These are phyloP conservation scores for Delichon dasypus DNA, from an alignment of 2,797 vertebrate genomes.

Conservation along the genomic window DNA sequence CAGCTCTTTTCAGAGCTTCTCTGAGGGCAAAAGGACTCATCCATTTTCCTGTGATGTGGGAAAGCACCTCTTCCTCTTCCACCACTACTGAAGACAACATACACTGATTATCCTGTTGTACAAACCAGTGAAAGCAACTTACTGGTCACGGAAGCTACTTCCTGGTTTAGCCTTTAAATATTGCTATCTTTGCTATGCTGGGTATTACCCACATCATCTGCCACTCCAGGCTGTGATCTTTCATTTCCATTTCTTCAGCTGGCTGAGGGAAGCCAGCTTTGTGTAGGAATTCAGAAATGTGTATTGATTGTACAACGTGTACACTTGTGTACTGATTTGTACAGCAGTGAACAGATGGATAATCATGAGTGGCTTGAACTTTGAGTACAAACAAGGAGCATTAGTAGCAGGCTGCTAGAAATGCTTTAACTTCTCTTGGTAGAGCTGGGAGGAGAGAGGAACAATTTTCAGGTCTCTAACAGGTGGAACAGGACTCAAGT, in stretches of 20 bases:
- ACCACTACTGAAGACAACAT: constrained; percentile 75
- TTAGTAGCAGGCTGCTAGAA: background rate
- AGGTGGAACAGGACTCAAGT: background rate
- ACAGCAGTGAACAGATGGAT: background rate
- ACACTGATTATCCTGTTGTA: constrained; percentile 80
- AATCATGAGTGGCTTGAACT: background rate
- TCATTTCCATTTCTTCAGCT: background rate
- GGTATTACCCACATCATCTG: background rate
- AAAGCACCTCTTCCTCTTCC: constrained; percentile 41
- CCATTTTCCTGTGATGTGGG: constrained; percentile 81
- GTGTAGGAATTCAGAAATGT: background rate
- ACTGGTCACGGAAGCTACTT: background rate
- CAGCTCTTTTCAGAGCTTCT: constrained; percentile 76
- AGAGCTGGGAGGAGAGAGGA: background rate
- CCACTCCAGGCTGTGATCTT: background rate
- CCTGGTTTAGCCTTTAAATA: background rate
- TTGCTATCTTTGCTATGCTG: background rate
- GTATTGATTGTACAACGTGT: too few relatives aligned
- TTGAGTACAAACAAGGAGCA: background rate
- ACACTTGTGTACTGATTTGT: background rate
- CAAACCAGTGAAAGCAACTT: background rate
- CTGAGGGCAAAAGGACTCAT: constrained; percentile 77
- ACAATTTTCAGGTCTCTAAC: background rate
- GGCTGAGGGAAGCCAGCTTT: background rate
- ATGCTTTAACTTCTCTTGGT: background rate